Evolutionary conservation across 2,888 invertebrate species (phyloP), one percentile per base, ranked within the genome.

Genomic region (Osedax fenrisi): DNA sequence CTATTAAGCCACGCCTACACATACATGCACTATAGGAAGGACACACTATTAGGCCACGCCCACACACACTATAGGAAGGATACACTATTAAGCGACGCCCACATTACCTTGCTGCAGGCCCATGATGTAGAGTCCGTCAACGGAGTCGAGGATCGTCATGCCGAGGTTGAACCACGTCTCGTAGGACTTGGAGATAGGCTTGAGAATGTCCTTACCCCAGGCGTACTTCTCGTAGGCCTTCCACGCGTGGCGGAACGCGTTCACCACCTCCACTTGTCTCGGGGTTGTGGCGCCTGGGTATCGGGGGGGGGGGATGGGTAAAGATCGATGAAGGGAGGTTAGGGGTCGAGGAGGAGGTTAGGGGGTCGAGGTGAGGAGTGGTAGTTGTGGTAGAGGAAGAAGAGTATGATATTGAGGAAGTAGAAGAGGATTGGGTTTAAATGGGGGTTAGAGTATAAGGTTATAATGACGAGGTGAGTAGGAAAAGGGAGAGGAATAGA

Each of bases 51-150:
- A n/a, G n/a, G n/a, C n/a, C n/a, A n/a, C n/a, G n/a, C n/a, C n/a
- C n/a, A n/a, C n/a, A n/a, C n/a, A n/a, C n/a, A n/a, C n/a, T n/a
- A n/a, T n/a, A n/a, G n/a, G n/a, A n/a, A n/a, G n/a, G n/a, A n/a
- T n/a, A n/a, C n/a, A n/a, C n/a, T n/a, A n/a, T n/a, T n/a, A n/a
- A n/a, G n/a, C n/a, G n/a, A n/a, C n/a, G n/a, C n/a, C n/a, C n/a
- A n/a, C n/a, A n/a, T n/a, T n/a, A 92, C 92, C 95, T 86, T 92
- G 89, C 81, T 89, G 89, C 75, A 98, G 86, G 73, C 92, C 92
- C 96, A 97, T 96, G 76, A 98, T 93, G 80, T 91, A 92, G 82
- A 96, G 90, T 0, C 97, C 97, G 83, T 98, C 98, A 78, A 98
- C 85, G 0, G 92, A 89, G 86, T 98, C 98, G 0, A 98, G 89